Evolutionary conservation across 2,113 vertebrate genomes (phyloP), one percentile per base, ranked within the genome.

Genomic region (Neoarius graeffei): DNA sequence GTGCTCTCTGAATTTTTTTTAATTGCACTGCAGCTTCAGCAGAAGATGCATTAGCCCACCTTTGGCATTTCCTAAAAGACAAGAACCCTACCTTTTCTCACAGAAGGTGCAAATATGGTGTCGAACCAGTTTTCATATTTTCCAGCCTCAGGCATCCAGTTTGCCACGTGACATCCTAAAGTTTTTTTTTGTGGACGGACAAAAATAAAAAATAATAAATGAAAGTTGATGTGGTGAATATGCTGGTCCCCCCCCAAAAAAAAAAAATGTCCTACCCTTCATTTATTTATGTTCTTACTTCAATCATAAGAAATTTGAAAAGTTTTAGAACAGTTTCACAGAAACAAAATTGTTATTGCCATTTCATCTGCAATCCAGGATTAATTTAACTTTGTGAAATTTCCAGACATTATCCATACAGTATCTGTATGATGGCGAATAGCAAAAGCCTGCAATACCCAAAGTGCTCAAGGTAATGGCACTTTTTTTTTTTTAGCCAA

Each of bases 191-290:
- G 15, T 81, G 48, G 5, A 17, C 23, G 27, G 42, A 11, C 52
- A 23, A 20, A 80, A 86, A 48, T 8, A 54, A 82, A 76, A 54
- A 82, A 76, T 14, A 54, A 25, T 80, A 83, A 56, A 56, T 82
- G 71, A 88, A 88, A 64, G 23, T 42, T 83, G 86, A 88, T 83
- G 86, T 88, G 77, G 86, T 59, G 25, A 76, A 88, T 71, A 25
- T n/a, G 6, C 20, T 9, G 7, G 7, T 52, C 2, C 35, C 2
- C 35, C 35, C 35, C 35, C 35, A 2, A 2, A 3, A 3, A 3
- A 3, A 42, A 35, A 42, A 42, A 42, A 42, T 3, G 35, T 42
- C 35, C 77, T 8, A 0, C 5, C 1, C 25, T 11, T 25, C 2
- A 17, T 59, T 59, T 59, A 17, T 50, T 13, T 11, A 50, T 23